A percentile compares a stretch with the other conserved stretches of the same genome.
These are phyloP conservation scores for Rachycentron canadum DNA, from an alignment of 2,797 vertebrate genomes.

Conservation along the genomic window DNA sequence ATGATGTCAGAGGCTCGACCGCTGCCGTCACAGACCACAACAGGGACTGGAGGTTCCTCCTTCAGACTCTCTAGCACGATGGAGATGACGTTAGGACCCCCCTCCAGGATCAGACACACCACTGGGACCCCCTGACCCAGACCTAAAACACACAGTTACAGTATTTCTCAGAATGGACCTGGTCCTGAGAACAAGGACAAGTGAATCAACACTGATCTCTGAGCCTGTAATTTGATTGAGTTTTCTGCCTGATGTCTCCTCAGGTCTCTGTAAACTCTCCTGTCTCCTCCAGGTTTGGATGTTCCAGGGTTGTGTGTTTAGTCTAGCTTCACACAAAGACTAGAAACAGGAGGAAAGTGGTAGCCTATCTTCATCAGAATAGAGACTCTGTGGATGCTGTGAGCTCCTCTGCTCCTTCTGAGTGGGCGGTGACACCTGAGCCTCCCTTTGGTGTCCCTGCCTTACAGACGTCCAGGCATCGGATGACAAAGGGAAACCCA, in stretches of 20 bases:
- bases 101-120: conserved; percentile 95
- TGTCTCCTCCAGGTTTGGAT: too few species aligned
- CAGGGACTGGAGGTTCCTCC: conserved; percentile 94
- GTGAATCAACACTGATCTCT: neutral
- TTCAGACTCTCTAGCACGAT: conserved; percentile 92
- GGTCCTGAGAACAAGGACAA: too few species aligned
- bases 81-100: conserved; percentile 95
- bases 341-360: neutral
- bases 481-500: conserved; percentile 99
- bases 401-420: conserved; percentile 36
- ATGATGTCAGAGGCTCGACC: conserved; percentile 95
- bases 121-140: conserved; percentile 95
- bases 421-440: conserved; percentile 88
- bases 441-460: conserved; percentile 96
- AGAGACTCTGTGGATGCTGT: conserved; percentile 64
- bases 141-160: conserved; percentile 77
- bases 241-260: too few species aligned
- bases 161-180: neutral
- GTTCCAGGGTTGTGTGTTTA: neutral
- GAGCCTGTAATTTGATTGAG: too few species aligned
- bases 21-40: conserved; percentile 95
- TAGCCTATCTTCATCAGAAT: neutral
- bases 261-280: too few species aligned
- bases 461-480: conserved; percentile 93
- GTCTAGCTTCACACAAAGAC: neutral